Evolutionary conservation across 1,140 invertebrate species (phyloP), one percentile per base, ranked within the genome.

Genomic region (Lordiphosa collinella): DNA sequence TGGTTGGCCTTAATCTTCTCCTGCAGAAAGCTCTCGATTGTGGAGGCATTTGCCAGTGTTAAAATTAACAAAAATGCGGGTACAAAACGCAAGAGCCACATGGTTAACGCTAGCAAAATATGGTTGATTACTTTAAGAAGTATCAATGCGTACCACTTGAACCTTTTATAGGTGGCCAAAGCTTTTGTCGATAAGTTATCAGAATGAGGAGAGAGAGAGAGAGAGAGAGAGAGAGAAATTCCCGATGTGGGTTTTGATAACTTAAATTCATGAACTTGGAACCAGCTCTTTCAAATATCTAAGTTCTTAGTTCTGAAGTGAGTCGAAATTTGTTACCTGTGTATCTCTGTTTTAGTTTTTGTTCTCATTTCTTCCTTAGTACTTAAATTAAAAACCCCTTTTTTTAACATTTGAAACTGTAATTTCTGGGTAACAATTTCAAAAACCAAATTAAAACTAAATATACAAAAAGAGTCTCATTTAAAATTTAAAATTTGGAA

Each of bases 91-190:
- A 31, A 13, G 22, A 25, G 29, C 41, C 58, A 64, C 44, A 69
- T 60, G 54, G 34, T 53, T 68, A 59, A 68, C 38, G 50, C 65
- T 58, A 68, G 48, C 60, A 53, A 64, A 52, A 57, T 51, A 57
- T 46, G 40, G 18, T 6, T 11, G 22, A 16, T 11, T 47, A 63
- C 37, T 36, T 25, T 7, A 13, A 40, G 22, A 48, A 14, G 14
- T 47, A 34, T 64, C 29, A 63, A 43, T 22, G 3, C n/a, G 9
- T 1, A 10, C 29, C 36, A 14, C 5, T 32, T 11, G 41, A n/a
- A 3, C 11, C 8, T 73, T 73, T 60, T 73, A 73, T 78, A 59
- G 10, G 3, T 4, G 7, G 8, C 16, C 10, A 11, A 35, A 73
- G 74, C 74, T 78, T 79, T 57, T 22, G 10, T 8, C 5, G 64